Evolutionary conservation across 2,888 invertebrate genomes (phyloP).

Genomic region (Buathra laborator): DNA sequence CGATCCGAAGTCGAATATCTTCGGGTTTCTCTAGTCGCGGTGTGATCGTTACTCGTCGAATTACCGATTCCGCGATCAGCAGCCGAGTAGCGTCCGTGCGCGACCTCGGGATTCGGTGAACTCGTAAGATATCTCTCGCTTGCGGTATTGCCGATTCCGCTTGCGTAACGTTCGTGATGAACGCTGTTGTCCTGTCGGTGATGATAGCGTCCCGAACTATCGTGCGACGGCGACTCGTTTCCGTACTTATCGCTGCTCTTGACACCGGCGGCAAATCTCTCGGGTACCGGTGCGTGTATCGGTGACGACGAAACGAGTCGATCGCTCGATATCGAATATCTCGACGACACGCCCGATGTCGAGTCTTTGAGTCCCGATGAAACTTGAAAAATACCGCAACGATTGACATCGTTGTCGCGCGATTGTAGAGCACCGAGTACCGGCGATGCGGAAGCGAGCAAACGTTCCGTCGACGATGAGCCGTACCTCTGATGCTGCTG

Average conservation of each 20-base stretch:
- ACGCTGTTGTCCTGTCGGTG: conserved; percentile 69
- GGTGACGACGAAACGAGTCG: conserved; percentile 81
- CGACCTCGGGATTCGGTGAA: conserved; percentile 80
- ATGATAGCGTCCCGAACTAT: conserved; percentile 73
- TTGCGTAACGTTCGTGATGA: conserved; percentile 77
- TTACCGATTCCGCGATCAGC: conserved; percentile 76
- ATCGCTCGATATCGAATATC: conserved; percentile 80
- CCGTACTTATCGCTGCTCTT: conserved; percentile 74
- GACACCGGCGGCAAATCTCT: conserved; percentile 77
- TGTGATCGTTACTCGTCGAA: conserved; percentile 49
- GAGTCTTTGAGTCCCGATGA: conserved; percentile 73
- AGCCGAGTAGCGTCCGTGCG: conserved; percentile 81
- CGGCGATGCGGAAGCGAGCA: conserved; percentile 83
- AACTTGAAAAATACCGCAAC: conserved; percentile 69
- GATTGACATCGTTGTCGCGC: conserved; percentile 65
- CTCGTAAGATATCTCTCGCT: conserved; percentile 79
- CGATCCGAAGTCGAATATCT: conserved; percentile 76
- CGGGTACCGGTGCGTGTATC: conserved; percentile 82
- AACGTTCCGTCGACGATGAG: conserved; percentile 75
- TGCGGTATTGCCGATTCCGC: conserved; percentile 65
- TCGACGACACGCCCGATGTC: conserved; percentile 57
- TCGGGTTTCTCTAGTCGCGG: conserved; percentile 63
- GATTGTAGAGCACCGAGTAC: conserved; percentile 77
- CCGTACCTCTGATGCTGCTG: conserved; percentile 78
- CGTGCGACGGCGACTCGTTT: conserved; percentile 75